Conservation (phyloP, 2,113 vertebrate genomes). For the Nettapus auritus region DNA sequence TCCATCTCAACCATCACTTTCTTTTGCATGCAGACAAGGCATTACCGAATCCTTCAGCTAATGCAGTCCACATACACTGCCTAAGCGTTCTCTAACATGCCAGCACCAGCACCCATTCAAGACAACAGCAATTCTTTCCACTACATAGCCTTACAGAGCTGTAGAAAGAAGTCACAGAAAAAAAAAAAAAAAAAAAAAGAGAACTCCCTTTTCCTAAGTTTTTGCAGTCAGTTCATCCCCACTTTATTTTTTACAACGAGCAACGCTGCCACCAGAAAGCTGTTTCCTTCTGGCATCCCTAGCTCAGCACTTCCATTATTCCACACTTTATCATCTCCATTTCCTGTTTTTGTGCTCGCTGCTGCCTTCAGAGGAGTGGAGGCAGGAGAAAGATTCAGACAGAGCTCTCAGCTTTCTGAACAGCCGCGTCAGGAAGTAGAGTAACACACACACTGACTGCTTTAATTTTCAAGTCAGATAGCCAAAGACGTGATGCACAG, state of each 20-base stretch:
- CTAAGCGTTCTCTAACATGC: neutral
- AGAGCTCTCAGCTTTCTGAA: neutral
- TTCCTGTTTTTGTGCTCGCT: conserved; percentile 47
- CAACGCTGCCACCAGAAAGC: neutral
- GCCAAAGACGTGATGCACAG: neutral
- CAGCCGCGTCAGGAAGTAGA: neutral
- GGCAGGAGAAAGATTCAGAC: fast-evolving
- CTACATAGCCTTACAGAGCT: neutral
- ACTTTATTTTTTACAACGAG: neutral
- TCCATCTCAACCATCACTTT: neutral
- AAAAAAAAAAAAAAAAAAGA: neutral
- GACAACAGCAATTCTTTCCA: neutral
- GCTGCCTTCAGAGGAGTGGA: neutral
- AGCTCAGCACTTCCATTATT: neutral
- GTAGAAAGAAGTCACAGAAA: neutral
- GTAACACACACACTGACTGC: neutral
- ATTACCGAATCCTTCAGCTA: neutral
- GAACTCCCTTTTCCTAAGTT: neutral
- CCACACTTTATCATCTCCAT: neutral
- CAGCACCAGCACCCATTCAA: neutral
- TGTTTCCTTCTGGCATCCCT: neutral
- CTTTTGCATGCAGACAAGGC: neutral
- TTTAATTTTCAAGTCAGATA: neutral
- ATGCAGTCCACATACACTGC: neutral
- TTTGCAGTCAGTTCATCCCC: neutral